phyloP scores from a whole-genome alignment of 2,888 invertebrate genomes.

The Amblyteles armatorius region DNA sequence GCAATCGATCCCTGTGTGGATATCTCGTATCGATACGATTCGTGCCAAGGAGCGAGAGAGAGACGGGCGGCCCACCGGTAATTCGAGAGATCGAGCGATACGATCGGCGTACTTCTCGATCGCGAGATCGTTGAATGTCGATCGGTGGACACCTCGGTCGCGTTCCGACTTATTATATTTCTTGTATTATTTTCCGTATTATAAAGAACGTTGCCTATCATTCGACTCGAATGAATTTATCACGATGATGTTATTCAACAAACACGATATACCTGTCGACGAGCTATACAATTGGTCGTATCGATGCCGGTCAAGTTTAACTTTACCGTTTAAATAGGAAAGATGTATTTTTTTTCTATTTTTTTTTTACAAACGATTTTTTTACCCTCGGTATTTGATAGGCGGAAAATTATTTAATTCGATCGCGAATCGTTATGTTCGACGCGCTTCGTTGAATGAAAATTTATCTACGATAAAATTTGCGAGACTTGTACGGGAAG shows the following conservation, averaged over 20 bases:
- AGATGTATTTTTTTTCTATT: neutral
- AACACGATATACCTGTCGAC: neutral
- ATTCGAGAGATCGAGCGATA: constrained; percentile 63
- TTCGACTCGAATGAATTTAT: constrained; percentile 33
- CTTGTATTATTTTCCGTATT: constrained; percentile 16
- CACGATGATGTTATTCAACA: constrained; percentile 3
- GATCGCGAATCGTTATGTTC: neutral
- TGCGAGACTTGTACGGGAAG: neutral
- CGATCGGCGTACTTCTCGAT: constrained; percentile 61
- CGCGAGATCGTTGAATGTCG: constrained; percentile 56
- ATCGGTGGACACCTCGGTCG: constrained; percentile 58
- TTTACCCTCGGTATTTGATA: no score
- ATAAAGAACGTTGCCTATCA: constrained; percentile 21
- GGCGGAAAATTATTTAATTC: neutral
- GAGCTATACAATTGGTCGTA: neutral
- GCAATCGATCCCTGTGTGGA: constrained; percentile 83
- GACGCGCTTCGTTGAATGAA: neutral
- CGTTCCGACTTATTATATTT: constrained; percentile 34
- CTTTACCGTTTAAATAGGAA: neutral
- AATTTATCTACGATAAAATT: neutral
- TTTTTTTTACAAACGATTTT: no score
- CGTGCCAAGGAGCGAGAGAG: constrained; percentile 36
- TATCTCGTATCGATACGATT: constrained; percentile 72
- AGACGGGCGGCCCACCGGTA: constrained; percentile 33
- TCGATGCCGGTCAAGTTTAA: neutral